phyloP scores from a whole-genome alignment of 1,140 invertebrate species.

The Semibalanus balanoides region DNA sequence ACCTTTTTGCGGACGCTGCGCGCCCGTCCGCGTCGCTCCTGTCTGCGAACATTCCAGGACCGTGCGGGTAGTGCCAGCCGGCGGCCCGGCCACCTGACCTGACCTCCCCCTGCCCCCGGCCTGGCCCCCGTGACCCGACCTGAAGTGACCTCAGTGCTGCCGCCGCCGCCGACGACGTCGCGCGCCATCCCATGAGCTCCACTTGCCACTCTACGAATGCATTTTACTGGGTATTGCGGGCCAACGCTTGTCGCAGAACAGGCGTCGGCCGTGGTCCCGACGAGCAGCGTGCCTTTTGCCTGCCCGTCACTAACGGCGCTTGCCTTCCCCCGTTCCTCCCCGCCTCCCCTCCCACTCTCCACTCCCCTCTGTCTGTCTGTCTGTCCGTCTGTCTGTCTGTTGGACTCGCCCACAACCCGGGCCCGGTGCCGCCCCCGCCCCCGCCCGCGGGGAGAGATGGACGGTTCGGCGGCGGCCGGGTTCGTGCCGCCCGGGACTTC shows the following conservation, averaged over 20 bases:
- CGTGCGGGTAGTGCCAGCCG: not conserved
- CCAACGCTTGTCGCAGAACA: not conserved
- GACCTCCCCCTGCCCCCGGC: not conserved
- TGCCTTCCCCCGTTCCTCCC: too few species aligned
- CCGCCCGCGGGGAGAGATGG: not conserved
- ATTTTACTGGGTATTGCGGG: not conserved
- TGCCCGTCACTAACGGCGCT: not conserved
- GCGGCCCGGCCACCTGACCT: not conserved
- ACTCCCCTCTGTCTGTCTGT: not conserved
- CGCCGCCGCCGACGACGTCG: too few species aligned
- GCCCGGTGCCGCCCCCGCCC: too few species aligned
- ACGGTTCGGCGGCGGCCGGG: too few species aligned
- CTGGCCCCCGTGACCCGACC: too few species aligned
- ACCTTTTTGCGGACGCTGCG: not conserved
- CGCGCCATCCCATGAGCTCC: not conserved
- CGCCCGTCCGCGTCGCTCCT: too few species aligned
- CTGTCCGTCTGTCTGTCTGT: not conserved
- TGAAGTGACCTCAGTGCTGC: too few species aligned
- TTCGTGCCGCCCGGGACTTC: too few species aligned
- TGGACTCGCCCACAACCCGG: too few species aligned
- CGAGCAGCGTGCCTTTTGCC: not conserved
- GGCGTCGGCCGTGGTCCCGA: not conserved
- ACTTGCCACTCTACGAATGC: not conserved
- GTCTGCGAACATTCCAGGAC: not conserved
- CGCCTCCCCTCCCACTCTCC: too few species aligned